Base-by-base conservation (phyloP, 2,797 vertebrate genomes). In the Xerus rutilus region DNA sequence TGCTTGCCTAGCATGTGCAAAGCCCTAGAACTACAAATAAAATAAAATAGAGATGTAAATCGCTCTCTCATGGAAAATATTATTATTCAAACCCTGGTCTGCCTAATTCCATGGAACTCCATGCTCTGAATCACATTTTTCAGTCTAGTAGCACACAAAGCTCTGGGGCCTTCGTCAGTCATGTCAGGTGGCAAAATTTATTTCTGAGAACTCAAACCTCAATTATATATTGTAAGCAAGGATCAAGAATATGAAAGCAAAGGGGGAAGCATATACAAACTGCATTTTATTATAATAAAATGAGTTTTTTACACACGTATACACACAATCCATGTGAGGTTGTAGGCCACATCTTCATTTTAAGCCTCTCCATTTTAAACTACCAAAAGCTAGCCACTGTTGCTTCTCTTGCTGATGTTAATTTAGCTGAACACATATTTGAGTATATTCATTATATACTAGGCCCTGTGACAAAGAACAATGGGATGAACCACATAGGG, bases 171-270 rank as follows among this genome's bases (percentile, higher is more conserved):
- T 87, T 86, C 6, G 45, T 47, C 45, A 94, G 57, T 18, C 35
- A 73, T 20, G 35, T 18, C 54, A 35, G 52, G 21, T 45, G 10
- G 45, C 69, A n/a, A 28, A 64, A 78, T 82, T 67, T 67, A 67
- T 49, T 47, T 77, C 32, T n/a, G 72, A 57, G 78, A 87, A 64
- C 39, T 39, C 45, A 91, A 83, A 73, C 52, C 43, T 64, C 54
- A 91, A 62, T 39, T 57, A 45, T 70, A 43, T 43, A 69, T 54
- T 45, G 30, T 64, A 76, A 70, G 72, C 32, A 91, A 72, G 78
- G 32, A 77, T 72, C 62, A 82, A 59, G 91, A 93, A 83, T 87
- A 77, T 87, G 59, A 81, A 81, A 90, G 59, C 21, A 93, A 86
- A 93, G 35, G 25, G 25, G 35, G 30, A 87, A 86, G 43, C 17